These are phyloP conservation scores for Bombyx mandarina DNA, from an alignment of 1,140 invertebrate genomes.

Conservation along the genomic window DNA sequence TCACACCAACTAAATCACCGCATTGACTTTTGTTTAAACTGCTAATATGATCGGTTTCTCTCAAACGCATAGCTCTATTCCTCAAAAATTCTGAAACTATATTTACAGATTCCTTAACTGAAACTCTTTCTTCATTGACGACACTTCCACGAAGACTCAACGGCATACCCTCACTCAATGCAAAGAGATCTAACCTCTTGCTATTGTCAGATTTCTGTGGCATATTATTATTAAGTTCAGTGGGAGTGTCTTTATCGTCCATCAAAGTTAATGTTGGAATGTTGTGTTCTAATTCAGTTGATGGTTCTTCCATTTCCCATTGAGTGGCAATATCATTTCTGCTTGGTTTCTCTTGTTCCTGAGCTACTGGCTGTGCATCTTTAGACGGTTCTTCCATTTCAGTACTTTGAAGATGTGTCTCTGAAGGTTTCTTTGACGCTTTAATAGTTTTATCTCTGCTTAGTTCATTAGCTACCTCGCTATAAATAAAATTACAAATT, in stretches of 20 bases:
- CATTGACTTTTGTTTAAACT: slow-evolving; percentile 18
- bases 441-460: slow-evolving; percentile 48
- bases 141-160: slow-evolving; percentile 41
- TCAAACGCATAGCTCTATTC: slow-evolving; percentile 40
- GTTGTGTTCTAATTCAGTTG: slow-evolving; percentile 39
- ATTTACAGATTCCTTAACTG: slow-evolving; percentile 35
- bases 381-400: slow-evolving; percentile 11
- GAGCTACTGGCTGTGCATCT: slow-evolving; percentile 14
- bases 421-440: slow-evolving; percentile 23
- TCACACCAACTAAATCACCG: slow-evolving; percentile 46
- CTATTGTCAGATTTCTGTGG: slow-evolving; percentile 32
- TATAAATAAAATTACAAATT: slow-evolving; percentile 19
- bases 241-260: slow-evolving; percentile 30
- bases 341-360: slow-evolving; percentile 13
- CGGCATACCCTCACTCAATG: slow-evolving; percentile 58
- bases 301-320: slow-evolving; percentile 35
- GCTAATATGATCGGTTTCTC: slow-evolving; percentile 25
- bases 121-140: slow-evolving; percentile 14
- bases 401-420: slow-evolving; percentile 18
- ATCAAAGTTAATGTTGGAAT: slow-evolving; percentile 37
- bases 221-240: slow-evolving; percentile 20
- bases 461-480: slow-evolving; percentile 54
- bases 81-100: slow-evolving; percentile 55
- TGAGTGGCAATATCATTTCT: slow-evolving; percentile 54
- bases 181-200: slow-evolving; percentile 49